These are phyloP conservation scores for Vultur gryphus DNA, from an alignment of 2,797 vertebrate species.

Conservation along the genomic window DNA sequence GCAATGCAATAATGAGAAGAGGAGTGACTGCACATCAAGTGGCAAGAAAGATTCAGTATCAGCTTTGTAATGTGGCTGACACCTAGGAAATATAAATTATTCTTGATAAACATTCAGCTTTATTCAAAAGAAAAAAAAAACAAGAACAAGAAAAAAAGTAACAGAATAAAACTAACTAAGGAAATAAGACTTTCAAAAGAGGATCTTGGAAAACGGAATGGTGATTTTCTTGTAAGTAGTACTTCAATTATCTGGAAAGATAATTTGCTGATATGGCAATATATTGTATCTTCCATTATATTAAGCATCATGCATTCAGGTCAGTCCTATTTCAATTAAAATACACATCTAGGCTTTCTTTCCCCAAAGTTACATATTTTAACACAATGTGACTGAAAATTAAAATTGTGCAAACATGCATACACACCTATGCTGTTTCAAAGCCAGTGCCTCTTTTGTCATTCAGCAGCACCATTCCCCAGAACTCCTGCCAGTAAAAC, in stretches of 20 bases:
- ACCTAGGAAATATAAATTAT: conserved; percentile 64
- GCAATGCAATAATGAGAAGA: conserved; percentile 50
- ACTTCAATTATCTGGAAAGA: background rate
- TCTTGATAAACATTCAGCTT: conserved; percentile 49
- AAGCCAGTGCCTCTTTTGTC: background rate
- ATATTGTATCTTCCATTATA: background rate
- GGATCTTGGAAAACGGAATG: background rate
- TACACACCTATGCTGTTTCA: background rate
- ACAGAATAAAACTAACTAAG: conserved; percentile 26
- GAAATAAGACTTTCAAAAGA: conserved; percentile 39
- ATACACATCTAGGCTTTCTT: background rate
- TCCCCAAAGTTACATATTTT: background rate
- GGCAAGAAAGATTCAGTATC: conserved; percentile 50
- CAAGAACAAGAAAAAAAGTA: conserved; percentile 44
- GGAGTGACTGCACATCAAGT: conserved; percentile 26
- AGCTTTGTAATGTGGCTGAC: conserved; percentile 46
- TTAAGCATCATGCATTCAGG: background rate
- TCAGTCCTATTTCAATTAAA: background rate
- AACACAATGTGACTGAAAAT: background rate
- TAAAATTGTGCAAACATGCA: background rate
- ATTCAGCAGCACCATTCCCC: background rate
- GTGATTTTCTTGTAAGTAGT: conserved; percentile 2
- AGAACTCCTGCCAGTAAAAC: background rate
- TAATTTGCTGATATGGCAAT: background rate
- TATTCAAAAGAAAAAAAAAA: conserved; percentile 34